phyloP scores from a whole-genome alignment of 2,888 invertebrate genomes.

The Sclerodermus sp. region DNA sequence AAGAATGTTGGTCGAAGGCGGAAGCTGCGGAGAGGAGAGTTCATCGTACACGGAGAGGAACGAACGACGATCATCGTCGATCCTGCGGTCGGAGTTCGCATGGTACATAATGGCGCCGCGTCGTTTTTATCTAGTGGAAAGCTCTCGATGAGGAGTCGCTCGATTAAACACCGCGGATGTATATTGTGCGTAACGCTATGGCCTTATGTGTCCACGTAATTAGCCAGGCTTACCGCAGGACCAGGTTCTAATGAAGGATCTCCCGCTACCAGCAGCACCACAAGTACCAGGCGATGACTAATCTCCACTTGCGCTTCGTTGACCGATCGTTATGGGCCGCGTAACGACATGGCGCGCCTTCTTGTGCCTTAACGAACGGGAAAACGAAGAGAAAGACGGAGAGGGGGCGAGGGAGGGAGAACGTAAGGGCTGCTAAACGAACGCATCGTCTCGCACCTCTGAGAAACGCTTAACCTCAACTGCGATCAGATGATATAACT shows the following conservation, averaged over 20 bases:
- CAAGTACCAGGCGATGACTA: constrained; percentile 45
- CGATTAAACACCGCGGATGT: constrained; percentile 23
- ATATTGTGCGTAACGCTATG: constrained; percentile 23
- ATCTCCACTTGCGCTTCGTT: constrained; percentile 41
- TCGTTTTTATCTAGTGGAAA: constrained; percentile 7
- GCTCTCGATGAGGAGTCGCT: constrained; percentile 3
- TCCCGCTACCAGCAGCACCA: constrained; percentile 21
- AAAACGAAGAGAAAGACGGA: constrained; percentile 8
- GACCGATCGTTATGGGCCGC: constrained; percentile 49
- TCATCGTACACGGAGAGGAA: constrained; percentile 2
- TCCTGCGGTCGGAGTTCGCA: constrained; percentile 16
- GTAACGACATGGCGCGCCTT: constrained; percentile 34
- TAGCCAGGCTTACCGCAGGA: constrained; percentile 39
- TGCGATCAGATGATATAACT: constrained; percentile 42
- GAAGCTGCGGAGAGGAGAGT: too few relatives aligned
- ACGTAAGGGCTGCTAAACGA: constrained; percentile 8
- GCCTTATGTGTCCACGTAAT: constrained; percentile 35
- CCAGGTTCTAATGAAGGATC: constrained; percentile 47
- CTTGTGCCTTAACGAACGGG: constrained; percentile 25
- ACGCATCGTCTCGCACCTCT: constrained; percentile 29
- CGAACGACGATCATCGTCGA: constrained; percentile 9
- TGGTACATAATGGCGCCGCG: constrained; percentile 11
- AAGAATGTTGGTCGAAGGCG: too few relatives aligned
- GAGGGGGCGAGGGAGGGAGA: not conserved
- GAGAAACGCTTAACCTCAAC: constrained; percentile 45